Percentiles rank a stretch among this genome's conserved stretches.
These are phyloP conservation scores for Branchipolynoe longqiensis DNA, from an alignment of 2,888 invertebrate species.

Conservation along the genomic window DNA sequence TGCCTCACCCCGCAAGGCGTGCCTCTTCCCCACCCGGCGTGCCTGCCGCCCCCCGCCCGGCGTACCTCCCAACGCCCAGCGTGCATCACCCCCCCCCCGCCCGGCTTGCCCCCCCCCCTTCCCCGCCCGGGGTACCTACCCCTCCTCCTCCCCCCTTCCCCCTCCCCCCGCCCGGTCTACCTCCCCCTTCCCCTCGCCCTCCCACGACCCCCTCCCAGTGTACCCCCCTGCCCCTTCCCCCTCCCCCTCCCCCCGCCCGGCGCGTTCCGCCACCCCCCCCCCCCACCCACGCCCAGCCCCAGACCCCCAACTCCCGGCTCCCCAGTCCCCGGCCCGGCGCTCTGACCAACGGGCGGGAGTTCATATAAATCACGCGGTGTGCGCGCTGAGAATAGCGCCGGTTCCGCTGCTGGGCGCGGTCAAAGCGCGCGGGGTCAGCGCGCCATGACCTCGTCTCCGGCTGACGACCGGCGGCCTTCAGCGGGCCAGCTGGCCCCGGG, in stretches of 20 bases:
- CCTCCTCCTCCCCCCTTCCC: slow-evolving; percentile 10
- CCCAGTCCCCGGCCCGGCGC: slow-evolving; percentile 8
- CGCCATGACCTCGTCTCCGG: slow-evolving; percentile 50
- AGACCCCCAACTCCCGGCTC: not conserved
- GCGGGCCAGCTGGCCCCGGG: slow-evolving; percentile 37
- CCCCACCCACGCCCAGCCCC: not conserved
- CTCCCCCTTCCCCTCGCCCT: not conserved
- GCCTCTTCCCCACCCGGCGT: not conserved
- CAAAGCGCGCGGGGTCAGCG: slow-evolving; percentile 36
- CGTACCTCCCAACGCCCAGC: not conserved
- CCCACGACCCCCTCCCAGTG: too few relatives aligned
- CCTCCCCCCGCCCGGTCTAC: not conserved
- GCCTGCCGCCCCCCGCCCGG: not conserved
- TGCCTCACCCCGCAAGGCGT: not conserved
- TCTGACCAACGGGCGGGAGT: slow-evolving; percentile 40
- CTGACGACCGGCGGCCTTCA: slow-evolving; percentile 47
- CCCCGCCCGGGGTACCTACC: too few relatives aligned
- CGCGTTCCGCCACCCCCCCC: not conserved
- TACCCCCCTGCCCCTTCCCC: not conserved
- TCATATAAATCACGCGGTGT: slow-evolving; percentile 39
- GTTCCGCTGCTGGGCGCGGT: slow-evolving; percentile 46
- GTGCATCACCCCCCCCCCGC: not conserved
- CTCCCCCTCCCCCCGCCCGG: too few relatives aligned
- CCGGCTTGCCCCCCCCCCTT: not conserved
- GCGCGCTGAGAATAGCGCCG: slow-evolving; percentile 18